phyloP scores from a whole-genome alignment of 2,797 vertebrate species.

The Hylomyscus alleni region DNA sequence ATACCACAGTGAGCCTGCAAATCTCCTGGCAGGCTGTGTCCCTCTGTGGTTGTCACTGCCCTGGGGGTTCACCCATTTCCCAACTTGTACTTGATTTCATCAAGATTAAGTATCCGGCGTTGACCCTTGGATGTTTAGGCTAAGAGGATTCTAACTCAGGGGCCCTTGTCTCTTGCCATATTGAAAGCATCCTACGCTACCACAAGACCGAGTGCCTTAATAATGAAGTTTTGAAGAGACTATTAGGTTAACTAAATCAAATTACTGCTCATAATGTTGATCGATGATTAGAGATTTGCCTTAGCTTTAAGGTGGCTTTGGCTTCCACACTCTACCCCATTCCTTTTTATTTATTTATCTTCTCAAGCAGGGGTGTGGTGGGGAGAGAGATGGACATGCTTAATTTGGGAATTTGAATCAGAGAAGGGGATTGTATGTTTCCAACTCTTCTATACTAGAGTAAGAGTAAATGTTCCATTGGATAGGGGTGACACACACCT shows the following conservation, averaged over 20 bases:
- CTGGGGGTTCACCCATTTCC: background rate
- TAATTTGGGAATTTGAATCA: slow-evolving; percentile 27
- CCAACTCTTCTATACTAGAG: slow-evolving; percentile 43
- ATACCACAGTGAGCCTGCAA: background rate
- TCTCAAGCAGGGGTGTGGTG: background rate
- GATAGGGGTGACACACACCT: background rate
- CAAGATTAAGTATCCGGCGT: background rate
- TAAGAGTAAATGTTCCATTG: background rate
- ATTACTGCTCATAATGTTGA: background rate
- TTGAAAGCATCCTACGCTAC: background rate
- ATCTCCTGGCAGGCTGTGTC: background rate
- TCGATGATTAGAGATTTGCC: background rate
- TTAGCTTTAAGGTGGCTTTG: slow-evolving; percentile 44
- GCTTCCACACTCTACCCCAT: background rate
- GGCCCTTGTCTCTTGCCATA: background rate
- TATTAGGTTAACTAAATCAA: background rate
- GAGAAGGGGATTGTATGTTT: background rate
- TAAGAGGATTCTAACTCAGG: background rate
- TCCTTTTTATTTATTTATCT: slow-evolving; percentile 61
- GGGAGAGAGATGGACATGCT: background rate
- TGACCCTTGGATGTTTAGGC: background rate
- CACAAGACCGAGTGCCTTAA: background rate
- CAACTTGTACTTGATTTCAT: slow-evolving; percentile 34
- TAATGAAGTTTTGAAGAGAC: slow-evolving; percentile 28
- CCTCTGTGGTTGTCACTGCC: background rate